These are phyloP conservation scores for Drosophila elegans DNA, from an alignment of 1,140 invertebrate species.

Conservation along the genomic window DNA sequence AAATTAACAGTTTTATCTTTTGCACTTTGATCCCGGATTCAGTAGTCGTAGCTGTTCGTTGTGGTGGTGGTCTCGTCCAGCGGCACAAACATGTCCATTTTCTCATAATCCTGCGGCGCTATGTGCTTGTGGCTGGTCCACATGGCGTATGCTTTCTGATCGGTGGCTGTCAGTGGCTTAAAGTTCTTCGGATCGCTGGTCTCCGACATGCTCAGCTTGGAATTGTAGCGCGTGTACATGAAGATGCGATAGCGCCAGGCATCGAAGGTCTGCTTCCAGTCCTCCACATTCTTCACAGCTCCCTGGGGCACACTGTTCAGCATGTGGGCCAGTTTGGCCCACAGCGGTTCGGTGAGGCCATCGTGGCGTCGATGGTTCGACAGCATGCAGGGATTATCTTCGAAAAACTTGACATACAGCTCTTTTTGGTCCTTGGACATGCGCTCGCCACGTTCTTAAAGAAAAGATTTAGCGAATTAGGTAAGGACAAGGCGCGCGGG, in stretches of 20 bases:
- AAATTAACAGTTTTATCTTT: conserved; percentile 51
- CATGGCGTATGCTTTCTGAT: conserved; percentile 81
- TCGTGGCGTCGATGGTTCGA: conserved; percentile 77
- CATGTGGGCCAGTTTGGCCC: conserved; percentile 72
- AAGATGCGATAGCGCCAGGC: conserved; percentile 82
- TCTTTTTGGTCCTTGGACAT: conserved; percentile 84
- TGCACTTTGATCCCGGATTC: conserved; percentile 37
- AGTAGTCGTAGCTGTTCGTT: conserved; percentile 74
- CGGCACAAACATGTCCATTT: conserved; percentile 77
- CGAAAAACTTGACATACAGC: conserved; percentile 80
- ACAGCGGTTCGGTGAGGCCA: conserved; percentile 73
- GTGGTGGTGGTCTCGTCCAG: conserved; percentile 70
- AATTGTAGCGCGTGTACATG: conserved; percentile 82
- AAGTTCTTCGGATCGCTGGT: conserved; percentile 79
- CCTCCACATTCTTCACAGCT: conserved; percentile 80
- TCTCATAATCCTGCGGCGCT: conserved; percentile 72
- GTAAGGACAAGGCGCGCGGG: background rate
- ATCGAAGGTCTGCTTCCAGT: conserved; percentile 82
- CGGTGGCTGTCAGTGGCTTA: conserved; percentile 76
- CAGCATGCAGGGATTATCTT: conserved; percentile 81
- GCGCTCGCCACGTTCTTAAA: conserved; percentile 74
- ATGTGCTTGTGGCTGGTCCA: conserved; percentile 82
- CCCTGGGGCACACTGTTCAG: conserved; percentile 79
- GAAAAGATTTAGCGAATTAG: background rate
- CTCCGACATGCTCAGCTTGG: conserved; percentile 77